A percentile compares a stretch with the other conserved stretches of the same genome.
phyloP scores from a whole-genome alignment of 1,140 invertebrate genomes.

The Nephila pilipes region DNA sequence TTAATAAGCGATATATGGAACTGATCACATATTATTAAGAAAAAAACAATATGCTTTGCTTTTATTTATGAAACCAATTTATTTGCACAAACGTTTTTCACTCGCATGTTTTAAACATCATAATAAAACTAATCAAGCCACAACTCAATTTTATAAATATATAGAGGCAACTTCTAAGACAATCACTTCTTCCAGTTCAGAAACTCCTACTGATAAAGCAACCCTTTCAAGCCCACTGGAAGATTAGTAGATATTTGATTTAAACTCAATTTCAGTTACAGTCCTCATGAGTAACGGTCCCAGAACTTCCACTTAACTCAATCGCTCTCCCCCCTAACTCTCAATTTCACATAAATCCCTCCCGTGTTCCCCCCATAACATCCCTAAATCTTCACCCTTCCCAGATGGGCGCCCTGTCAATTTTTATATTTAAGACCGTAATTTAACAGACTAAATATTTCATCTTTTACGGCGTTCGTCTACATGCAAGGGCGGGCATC shows the following conservation, averaged over 20 bases:
- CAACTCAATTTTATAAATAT: background rate
- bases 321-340: slow-evolving; percentile 3
- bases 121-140: no score
- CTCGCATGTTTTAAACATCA: no score
- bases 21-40: no score
- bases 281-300: background rate
- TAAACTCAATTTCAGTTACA: slow-evolving; percentile 23
- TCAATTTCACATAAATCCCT: slow-evolving; percentile 21
- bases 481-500: background rate
- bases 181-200: background rate
- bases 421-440: slow-evolving; percentile 72
- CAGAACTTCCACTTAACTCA: slow-evolving; percentile 30
- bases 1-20: no score
- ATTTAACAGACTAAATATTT: slow-evolving; percentile 73
- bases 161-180: background rate
- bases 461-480: slow-evolving; percentile 67
- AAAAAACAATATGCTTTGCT: no score
- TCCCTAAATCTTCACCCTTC: slow-evolving; percentile 35
- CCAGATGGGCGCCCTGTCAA: slow-evolving; percentile 59
- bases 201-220: background rate
- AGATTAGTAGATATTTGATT: slow-evolving; percentile 20
- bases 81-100: no score
- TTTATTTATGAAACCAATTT: no score
- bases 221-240: background rate
- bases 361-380: background rate